Percentiles rank a stretch among this genome's conserved stretches.
Evolutionary conservation across 2,797 vertebrate genomes (phyloP).

Genomic region (Vultur gryphus): DNA sequence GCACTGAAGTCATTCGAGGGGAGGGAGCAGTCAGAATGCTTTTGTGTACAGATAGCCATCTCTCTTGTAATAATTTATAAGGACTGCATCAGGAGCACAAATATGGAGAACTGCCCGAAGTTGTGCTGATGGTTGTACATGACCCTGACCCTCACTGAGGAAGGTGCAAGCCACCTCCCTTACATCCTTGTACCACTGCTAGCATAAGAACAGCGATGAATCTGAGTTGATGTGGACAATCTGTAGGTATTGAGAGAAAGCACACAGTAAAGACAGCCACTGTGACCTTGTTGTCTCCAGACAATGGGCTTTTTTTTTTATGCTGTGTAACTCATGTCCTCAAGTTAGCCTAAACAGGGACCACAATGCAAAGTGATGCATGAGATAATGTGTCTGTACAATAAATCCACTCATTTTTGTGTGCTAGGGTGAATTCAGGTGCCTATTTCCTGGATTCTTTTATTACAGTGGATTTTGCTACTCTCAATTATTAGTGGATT

Average conservation of each 20-base stretch:
- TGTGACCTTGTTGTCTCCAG: not conserved
- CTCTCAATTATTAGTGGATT: not conserved
- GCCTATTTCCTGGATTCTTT: not conserved
- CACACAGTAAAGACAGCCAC: fast-evolving
- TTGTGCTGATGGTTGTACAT: not conserved
- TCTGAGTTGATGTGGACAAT: not conserved
- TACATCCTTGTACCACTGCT: not conserved
- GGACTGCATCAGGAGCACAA: not conserved
- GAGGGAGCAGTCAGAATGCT: not conserved
- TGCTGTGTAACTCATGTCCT: not conserved
- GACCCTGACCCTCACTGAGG: not conserved
- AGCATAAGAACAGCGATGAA: not conserved
- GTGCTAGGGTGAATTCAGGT: not conserved
- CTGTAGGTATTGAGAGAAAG: not conserved
- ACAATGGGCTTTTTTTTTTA: not conserved
- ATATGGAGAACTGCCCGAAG: not conserved
- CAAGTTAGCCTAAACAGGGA: not conserved
- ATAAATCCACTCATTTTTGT: not conserved
- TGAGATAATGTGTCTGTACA: fast-evolving
- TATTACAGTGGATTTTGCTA: not conserved
- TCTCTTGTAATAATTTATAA: not conserved
- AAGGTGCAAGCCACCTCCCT: not conserved
- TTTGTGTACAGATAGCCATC: not conserved
- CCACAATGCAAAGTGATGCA: not conserved
- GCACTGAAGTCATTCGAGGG: not conserved